Base-by-base conservation (phyloP, 1,140 invertebrate species). In the Helicoverpa zea region DNA sequence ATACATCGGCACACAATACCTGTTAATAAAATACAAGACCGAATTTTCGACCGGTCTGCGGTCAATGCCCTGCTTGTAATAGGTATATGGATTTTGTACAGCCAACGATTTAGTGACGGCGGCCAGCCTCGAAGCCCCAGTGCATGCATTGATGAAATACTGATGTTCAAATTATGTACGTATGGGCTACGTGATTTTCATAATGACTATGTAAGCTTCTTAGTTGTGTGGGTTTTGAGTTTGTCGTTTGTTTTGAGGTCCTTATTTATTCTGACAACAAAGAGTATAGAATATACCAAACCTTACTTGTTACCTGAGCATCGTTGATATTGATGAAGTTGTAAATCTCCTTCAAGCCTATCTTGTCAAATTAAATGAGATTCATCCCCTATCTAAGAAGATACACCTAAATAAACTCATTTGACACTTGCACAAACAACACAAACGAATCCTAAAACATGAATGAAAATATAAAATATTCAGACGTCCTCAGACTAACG, bases 381-480 rank as follows among this genome's bases (percentile, higher is more conserved):
- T 43, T 43, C 23, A 23, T 23, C 9, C 1, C 35, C 5, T 43
- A 5, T 43, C 35, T 43, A 43, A 43, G 35, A 43, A 43, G 35
- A 43, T 9, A 43, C 4, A 43, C 35, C 35, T 9, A 43, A 7
- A 43, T 5, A 43, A 43, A 43, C 35, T 43, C 35, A 43, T 35
- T 35, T 35, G 35, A 35, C 35, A 35, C 35, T 35, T 35, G 35
- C 35, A 35, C 7, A 35, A 35, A 35, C 35, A 35, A 35, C 35
- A 35, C 35, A 35, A 35, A 35, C 35, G 35, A 35, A 35, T 35
- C 35, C 35, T 35, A 30, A 47, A 49, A 58, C 18, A 16, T 11
- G 73, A 63, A 12, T 49, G 52, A 49, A 43, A 52, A 12, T 14
- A 43, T 77, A 43, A 77, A 64, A 77, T 77, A 77, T 77, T 77